phyloP scores from a whole-genome alignment of 2,797 vertebrate species.

The Linurgus olivaceus region DNA sequence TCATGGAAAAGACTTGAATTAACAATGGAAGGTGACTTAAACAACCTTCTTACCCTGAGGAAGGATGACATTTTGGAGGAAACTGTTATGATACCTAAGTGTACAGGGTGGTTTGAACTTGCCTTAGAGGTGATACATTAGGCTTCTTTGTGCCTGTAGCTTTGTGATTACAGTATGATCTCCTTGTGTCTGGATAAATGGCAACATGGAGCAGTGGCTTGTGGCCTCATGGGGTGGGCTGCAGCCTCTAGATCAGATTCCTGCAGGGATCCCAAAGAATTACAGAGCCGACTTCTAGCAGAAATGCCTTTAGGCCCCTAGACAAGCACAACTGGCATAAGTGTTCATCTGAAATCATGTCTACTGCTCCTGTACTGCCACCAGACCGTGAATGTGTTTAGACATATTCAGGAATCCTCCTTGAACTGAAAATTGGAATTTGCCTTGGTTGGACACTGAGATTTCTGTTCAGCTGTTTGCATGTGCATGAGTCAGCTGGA shows the following conservation, averaged over 20 bases:
- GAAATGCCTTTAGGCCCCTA: neutral
- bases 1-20: neutral
- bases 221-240: fast-evolving
- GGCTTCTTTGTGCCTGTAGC: neutral
- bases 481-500: neutral
- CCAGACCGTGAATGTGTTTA: neutral
- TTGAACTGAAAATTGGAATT: neutral
- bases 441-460: neutral
- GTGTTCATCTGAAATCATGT: neutral
- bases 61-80: neutral
- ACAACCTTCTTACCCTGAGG: neutral
- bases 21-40: neutral
- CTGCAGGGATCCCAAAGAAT: fast-evolving
- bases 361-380: neutral
- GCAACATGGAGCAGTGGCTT: fast-evolving
- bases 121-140: fast-evolving
- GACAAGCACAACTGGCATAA: neutral
- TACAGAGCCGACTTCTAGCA: neutral
- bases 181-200: neutral
- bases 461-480: neutral
- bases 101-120: neutral
- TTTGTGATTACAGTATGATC: neutral
- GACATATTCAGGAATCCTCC: neutral
- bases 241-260: neutral
- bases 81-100: neutral